Evolutionary conservation across 1,140 invertebrate species (phyloP), one percentile per base, ranked within the genome.

Genomic region (Chlorops oryzae): DNA sequence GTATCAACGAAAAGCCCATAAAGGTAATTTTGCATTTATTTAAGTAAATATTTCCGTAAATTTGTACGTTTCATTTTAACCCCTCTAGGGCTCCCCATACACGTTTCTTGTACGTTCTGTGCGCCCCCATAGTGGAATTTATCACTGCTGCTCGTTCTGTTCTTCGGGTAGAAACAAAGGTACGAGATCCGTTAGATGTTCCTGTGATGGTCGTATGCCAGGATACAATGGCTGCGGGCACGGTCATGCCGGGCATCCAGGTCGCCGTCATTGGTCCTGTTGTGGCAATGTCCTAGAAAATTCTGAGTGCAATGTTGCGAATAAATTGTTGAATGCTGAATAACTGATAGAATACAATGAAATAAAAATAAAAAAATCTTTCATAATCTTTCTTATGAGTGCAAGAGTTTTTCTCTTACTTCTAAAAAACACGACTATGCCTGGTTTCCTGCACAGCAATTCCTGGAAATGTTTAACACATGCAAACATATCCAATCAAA

Each of bases 111-210:
- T 78, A 2, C 72, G 80, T 37, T 74, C 76, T 37, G 62, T 77
- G 32, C 68, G 75, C 42, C 74, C 78, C 0, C 87, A 89, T 57
- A 73, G 70, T 35, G 87, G 86, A 1, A 78, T 82, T 55, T 89
- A 80, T 74, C 87, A 88, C 69, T 89, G 86, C 59, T 88, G 86
- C 58, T 78, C 84, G n/a, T 88, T 88, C 63, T 89, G 87, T 61
- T 88, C 87, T 1, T 85, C 84, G 51, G n/a, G n/a, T n/a, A n/a
- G n/a, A n/a, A n/a, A n/a, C n/a, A 82, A 82, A 12, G 86, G 86
- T 12, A 81, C 74, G 51, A 81, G 85, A 53, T 79, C 79, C 56
- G 79, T 80, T 0, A 74, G 65, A 37, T 89, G 87, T 70, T 84
- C 78, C 5, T 88, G 86, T 59, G 80, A 78, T 9, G 82, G 82